phyloP scores from a whole-genome alignment of 2,888 invertebrate species.

The Cetonia aurata region DNA sequence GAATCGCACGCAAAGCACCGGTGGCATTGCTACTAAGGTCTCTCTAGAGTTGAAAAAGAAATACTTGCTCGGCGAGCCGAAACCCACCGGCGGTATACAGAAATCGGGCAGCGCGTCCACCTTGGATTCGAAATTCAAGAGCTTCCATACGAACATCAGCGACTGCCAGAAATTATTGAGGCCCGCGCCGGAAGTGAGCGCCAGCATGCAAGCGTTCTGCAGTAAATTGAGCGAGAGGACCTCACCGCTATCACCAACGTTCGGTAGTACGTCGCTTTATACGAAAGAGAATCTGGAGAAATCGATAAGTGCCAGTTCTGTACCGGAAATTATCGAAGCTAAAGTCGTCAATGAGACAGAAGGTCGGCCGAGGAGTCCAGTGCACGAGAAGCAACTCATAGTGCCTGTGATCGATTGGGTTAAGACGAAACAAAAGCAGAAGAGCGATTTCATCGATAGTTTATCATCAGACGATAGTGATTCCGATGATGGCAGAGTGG shows the following conservation, averaged over 20 bases:
- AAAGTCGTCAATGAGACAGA: constrained; percentile 62
- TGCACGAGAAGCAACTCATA: constrained; percentile 75
- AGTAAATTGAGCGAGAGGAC: constrained; percentile 61
- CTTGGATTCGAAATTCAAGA: constrained; percentile 86
- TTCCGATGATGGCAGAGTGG: constrained; percentile 15
- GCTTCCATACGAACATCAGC: constrained; percentile 86
- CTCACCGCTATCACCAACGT: constrained; percentile 63
- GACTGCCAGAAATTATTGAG: constrained; percentile 89
- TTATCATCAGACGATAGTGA: constrained; percentile 42
- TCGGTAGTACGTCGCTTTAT: constrained; percentile 43
- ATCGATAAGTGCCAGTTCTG: constrained; percentile 37
- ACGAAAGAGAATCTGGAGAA: constrained; percentile 45
- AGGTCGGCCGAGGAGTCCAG: constrained; percentile 72
- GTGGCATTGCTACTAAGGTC: constrained; percentile 88
- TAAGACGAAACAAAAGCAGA: constrained; percentile 63
- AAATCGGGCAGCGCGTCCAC: constrained; percentile 88
- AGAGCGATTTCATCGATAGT: constrained; percentile 49
- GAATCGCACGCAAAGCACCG: constrained; percentile 87
- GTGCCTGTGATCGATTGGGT: constrained; percentile 75
- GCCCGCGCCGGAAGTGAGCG: constrained; percentile 79
- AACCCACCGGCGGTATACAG: constrained; percentile 76
- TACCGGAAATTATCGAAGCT: constrained; percentile 42
- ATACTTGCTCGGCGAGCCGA: constrained; percentile 82
- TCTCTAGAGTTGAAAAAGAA: constrained; percentile 88
- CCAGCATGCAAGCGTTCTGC: constrained; percentile 79